These are phyloP conservation scores for Polypedilum vanderplanki DNA, from an alignment of 1,140 invertebrate species.

Conservation along the genomic window DNA sequence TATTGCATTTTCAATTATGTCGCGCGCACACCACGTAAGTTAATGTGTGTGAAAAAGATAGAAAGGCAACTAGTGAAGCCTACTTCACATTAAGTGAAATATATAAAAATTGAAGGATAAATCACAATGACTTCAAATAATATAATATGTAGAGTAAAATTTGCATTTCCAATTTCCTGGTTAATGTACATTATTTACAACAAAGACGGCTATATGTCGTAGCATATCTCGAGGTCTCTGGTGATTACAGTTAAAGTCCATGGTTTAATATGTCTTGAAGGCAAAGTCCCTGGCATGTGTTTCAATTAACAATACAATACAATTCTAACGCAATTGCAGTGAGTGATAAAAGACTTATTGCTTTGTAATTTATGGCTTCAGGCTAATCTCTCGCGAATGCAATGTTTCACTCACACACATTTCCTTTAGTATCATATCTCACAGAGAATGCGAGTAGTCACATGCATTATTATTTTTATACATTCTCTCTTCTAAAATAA, in stretches of 20 bases:
- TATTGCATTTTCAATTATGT: too few species aligned
- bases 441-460: neutral
- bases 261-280: neutral
- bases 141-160: constrained; percentile 8
- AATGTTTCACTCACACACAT: neutral
- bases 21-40: too few species aligned
- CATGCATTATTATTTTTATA: neutral
- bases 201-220: neutral
- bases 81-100: too few species aligned
- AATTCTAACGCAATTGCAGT: neutral
- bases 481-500: neutral
- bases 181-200: neutral
- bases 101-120: constrained; percentile 23
- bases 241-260: too few species aligned
- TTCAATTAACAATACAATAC: neutral
- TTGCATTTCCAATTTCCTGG: constrained; percentile 21
- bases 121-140: neutral
- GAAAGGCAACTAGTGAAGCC: too few species aligned
- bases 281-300: neutral
- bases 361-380: neutral
- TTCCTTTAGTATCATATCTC: neutral
- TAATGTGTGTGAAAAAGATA: too few species aligned
- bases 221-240: too few species aligned
- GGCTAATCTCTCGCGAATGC: neutral
- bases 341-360: neutral